Base-by-base conservation (phyloP, 2,113 vertebrate genomes). In the Aptenodytes patagonicus region DNA sequence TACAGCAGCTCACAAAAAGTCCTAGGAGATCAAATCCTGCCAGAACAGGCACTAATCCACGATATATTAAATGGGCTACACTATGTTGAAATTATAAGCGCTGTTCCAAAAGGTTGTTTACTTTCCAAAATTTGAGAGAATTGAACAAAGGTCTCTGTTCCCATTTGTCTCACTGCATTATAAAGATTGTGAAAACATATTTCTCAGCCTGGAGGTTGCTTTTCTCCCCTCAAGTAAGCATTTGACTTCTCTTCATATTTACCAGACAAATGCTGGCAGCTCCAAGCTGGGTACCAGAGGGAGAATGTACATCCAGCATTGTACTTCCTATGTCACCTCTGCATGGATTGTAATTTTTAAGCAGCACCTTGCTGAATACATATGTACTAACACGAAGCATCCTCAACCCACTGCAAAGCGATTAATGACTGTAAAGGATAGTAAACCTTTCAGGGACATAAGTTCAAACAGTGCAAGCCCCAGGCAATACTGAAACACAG, bases 31-130 rank as follows among this genome's bases (percentile, higher is more conserved):
- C 54, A 91, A 93, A 83, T 95, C 89, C 66, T 97, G 70, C 89
- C 91, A 96, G 93, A 95, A 93, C 75, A 65, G 64, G 89, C 94
- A 73, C 71, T 93, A 96, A 95, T 97, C 94, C 94, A 47, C 75
- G 52, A 34, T 88, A 77, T 91, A 95, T 88, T 87, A 94, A 94
- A 87, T 78, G 25, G 38, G 24, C 82, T 95, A n/a, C 42, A 36
- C 51, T 88, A 28, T 81, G 62, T 73, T 83, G 60, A 93, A 97
- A 94, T 91, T 86, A 55, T 36, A 93, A 94, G 24, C 4, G 1
- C 26, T 32, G 31, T 83, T 85, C 82, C 85, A 88, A 90, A 96
- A 93, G 18, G n/a, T 71, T 83, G 55, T 95, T 97, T 96, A 75
- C 68, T 93, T 91, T 93, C 87, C 78, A 90, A 52, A 96, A 93